A percentile compares a stretch with the other conserved stretches of the same genome.
Evolutionary conservation across 2,888 invertebrate species (phyloP).

Genomic region (Pasiphila rectangulata): DNA sequence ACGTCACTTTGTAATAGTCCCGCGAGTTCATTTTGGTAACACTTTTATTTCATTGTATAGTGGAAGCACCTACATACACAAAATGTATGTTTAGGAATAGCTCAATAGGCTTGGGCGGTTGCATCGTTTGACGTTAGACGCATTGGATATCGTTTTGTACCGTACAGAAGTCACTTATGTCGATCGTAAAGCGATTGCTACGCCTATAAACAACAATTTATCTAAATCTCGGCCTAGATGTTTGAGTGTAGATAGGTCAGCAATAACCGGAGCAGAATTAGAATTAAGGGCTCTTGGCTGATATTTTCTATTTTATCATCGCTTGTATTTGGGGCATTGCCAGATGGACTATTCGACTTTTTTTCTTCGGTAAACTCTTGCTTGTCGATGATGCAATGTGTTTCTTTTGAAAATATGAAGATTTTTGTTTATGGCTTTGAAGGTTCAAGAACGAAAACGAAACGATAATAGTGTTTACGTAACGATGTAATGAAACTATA

Average conservation of each 20-base stretch:
- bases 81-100: constrained; percentile 20
- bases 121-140: constrained; percentile 40
- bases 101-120: constrained; percentile 34
- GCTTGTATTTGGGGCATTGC: constrained; percentile 46
- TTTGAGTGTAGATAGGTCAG: constrained; percentile 49
- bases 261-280: constrained; percentile 49
- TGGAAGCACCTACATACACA: constrained; percentile 36
- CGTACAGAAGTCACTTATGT: constrained; percentile 25
- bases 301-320: constrained; percentile 47
- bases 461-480: not conserved
- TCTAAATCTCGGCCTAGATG: constrained; percentile 39
- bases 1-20: constrained; percentile 69
- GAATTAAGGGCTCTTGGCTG: constrained; percentile 53
- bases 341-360: no score
- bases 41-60: constrained; percentile 33
- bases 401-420: constrained; percentile 28
- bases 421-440: constrained; percentile 19
- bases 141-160: constrained; percentile 59
- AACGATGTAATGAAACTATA: constrained; percentile 16
- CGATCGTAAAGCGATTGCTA: constrained; percentile 22
- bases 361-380: no score
- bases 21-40: constrained; percentile 61
- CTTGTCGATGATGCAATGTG: constrained; percentile 17
- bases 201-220: constrained; percentile 17
- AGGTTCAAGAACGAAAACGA: constrained; percentile 4